Conservation (phyloP, 2,888 invertebrate genomes). For the Boloria euphrosyne region DNA sequence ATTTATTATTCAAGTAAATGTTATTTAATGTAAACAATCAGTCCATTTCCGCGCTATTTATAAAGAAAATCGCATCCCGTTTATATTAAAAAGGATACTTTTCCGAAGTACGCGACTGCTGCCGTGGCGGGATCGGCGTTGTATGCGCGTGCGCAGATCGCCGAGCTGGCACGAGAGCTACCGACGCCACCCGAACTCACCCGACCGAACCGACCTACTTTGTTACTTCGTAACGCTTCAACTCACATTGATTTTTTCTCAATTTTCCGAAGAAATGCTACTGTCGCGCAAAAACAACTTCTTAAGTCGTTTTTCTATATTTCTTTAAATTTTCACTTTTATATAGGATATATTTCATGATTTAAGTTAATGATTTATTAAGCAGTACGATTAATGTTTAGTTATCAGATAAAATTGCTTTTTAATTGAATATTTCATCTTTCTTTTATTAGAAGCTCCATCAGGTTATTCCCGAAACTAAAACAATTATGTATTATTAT, state of each 20-base stretch:
- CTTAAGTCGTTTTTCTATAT: conserved; percentile 45
- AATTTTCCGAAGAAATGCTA: conserved; percentile 78
- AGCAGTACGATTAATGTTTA: neutral
- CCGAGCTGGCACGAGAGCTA: conserved; percentile 58
- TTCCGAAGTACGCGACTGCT: conserved; percentile 61
- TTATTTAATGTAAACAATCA: conserved; percentile 50
- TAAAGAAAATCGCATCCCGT: conserved; percentile 63
- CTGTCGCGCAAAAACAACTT: conserved; percentile 54
- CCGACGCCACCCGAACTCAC: conserved; percentile 62
- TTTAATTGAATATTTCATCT: conserved; percentile 6
- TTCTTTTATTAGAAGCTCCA: conserved; percentile 1
- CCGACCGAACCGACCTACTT: conserved; percentile 75
- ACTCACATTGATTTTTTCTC: conserved; percentile 68
- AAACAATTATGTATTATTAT: neutral
- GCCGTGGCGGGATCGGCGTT: conserved; percentile 62
- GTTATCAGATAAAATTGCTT: conserved; percentile 5
- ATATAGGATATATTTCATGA: conserved; percentile 2
- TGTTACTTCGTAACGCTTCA: conserved; percentile 69
- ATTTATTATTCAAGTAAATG: conserved; percentile 38
- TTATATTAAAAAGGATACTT: conserved; percentile 53
- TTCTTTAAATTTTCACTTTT: conserved; percentile 37
- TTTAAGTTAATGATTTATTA: neutral
- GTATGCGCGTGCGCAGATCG: conserved; percentile 61
- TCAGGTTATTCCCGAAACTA: conserved; percentile 2
- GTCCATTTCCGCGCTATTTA: conserved; percentile 59